These are phyloP conservation scores for Heliconius sara DNA, from an alignment of 2,888 invertebrate genomes.

Conservation along the genomic window DNA sequence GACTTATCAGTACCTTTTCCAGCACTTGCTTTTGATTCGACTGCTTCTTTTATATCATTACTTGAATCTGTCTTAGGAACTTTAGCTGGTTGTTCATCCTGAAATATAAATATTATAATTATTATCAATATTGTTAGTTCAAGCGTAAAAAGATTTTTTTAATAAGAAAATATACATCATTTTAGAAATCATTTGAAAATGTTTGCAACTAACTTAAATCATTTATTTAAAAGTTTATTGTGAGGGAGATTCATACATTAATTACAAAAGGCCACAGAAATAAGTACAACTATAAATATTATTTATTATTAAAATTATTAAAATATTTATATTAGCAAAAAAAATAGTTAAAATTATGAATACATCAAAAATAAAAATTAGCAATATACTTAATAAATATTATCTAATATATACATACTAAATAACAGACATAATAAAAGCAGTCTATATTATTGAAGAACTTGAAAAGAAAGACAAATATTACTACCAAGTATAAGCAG, in stretches of 20 bases:
- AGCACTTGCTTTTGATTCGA: slow-evolving; percentile 47
- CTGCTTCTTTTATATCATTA: slow-evolving; percentile 61
- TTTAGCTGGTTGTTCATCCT: slow-evolving; percentile 79
- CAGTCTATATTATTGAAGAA: not conserved
- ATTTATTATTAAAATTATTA: not conserved
- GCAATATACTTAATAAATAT: not conserved
- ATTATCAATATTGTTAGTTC: not conserved
- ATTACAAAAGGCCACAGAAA: not conserved
- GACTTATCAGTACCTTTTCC: slow-evolving; percentile 39
- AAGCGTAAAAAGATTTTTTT: not conserved
- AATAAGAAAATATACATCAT: too few relatives aligned
- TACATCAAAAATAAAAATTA: not conserved
- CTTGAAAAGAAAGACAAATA: not conserved
- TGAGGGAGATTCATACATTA: not conserved
- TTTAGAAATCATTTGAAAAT: not conserved
- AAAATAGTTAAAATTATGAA: not conserved
- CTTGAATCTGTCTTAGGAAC: slow-evolving; percentile 79
- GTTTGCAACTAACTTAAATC: not conserved
- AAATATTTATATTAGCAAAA: not conserved
- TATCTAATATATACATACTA: not conserved
- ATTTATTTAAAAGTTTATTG: not conserved
- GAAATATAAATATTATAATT: slow-evolving; percentile 49
- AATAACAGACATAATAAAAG: not conserved
- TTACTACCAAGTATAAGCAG: not conserved
- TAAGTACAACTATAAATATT: not conserved